Evolutionary conservation across 2,797 vertebrate species (phyloP).

Genomic region (Gouania willdenowi): DNA sequence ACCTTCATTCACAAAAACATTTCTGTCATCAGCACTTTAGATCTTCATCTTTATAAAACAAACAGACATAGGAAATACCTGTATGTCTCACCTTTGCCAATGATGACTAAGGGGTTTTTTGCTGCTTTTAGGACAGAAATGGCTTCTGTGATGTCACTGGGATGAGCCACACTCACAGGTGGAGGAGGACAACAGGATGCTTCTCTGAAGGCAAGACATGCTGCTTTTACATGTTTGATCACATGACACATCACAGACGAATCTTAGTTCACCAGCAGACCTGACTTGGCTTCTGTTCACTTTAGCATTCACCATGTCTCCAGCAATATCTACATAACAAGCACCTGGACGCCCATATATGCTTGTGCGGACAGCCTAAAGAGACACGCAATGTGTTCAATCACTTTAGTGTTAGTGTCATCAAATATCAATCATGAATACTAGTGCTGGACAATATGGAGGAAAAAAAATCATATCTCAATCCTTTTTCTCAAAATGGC

Average conservation of each 20-base stretch:
- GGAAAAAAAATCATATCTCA: too few species aligned
- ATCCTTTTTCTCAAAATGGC: too few species aligned
- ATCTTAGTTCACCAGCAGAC: conserved; percentile 61
- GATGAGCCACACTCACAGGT: conserved; percentile 80
- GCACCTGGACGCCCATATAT: conserved; percentile 92
- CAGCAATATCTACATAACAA: conserved; percentile 93
- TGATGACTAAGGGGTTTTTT: conserved; percentile 83
- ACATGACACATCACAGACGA: too few species aligned
- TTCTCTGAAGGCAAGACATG: conserved; percentile 46
- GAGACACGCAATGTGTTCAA: too few species aligned
- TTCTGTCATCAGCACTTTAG: not conserved
- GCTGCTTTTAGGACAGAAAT: conserved; percentile 72
- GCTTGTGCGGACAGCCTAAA: conserved; percentile 93
- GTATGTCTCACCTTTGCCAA: conserved; percentile 86
- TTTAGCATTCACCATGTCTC: conserved; percentile 87
- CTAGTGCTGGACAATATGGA: too few species aligned
- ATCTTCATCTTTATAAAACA: too few species aligned
- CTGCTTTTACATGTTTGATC: not conserved
- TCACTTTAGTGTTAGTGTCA: too few species aligned
- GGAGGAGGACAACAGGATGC: conserved; percentile 80
- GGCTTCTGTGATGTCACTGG: conserved; percentile 68
- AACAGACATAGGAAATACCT: not conserved
- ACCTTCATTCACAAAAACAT: conserved; percentile 65
- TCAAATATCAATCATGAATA: too few species aligned
- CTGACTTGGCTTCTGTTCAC: conserved; percentile 79